These are phyloP conservation scores for Papilio glaucus DNA, from an alignment of 1,140 invertebrate species.

Conservation along the genomic window DNA sequence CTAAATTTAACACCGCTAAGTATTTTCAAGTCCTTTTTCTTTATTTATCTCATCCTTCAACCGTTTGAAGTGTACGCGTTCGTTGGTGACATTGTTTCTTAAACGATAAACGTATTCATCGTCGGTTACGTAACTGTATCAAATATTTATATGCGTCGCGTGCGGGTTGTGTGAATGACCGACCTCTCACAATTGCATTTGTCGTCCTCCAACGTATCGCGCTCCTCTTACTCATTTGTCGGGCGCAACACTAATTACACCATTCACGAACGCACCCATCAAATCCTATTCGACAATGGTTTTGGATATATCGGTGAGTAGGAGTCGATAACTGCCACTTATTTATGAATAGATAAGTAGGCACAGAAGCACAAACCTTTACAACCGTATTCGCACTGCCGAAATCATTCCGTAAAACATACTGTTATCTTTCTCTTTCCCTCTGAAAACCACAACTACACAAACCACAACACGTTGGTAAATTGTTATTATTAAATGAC, in stretches of 20 bases:
- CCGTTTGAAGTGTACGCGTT: neutral
- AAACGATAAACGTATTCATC: constrained; percentile 24
- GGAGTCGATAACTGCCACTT: neutral
- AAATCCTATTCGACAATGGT: neutral
- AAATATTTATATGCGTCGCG: constrained; percentile 35
- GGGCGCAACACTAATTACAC: constrained; percentile 22
- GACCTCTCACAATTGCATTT: constrained; percentile 50
- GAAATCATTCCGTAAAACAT: no score
- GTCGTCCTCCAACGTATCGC: constrained; percentile 36
- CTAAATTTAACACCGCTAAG: neutral
- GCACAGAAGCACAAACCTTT: no score
- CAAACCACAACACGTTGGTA: no score
- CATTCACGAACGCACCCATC: constrained; percentile 6
- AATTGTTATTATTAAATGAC: no score
- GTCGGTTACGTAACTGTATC: constrained; percentile 33
- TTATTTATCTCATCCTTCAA: neutral
- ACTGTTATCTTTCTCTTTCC: no score
- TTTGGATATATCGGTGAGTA: neutral
- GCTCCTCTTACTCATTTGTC: constrained; percentile 24
- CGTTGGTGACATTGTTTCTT: constrained; percentile 28
- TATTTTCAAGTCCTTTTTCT: neutral
- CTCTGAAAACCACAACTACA: no score
- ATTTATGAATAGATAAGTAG: neutral
- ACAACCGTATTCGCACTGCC: no score
- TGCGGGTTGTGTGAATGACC: constrained; percentile 52